Conservation (phyloP, 35 echinoderm and acorn worm species). For the Heliocidaris erythrogramma region DNA sequence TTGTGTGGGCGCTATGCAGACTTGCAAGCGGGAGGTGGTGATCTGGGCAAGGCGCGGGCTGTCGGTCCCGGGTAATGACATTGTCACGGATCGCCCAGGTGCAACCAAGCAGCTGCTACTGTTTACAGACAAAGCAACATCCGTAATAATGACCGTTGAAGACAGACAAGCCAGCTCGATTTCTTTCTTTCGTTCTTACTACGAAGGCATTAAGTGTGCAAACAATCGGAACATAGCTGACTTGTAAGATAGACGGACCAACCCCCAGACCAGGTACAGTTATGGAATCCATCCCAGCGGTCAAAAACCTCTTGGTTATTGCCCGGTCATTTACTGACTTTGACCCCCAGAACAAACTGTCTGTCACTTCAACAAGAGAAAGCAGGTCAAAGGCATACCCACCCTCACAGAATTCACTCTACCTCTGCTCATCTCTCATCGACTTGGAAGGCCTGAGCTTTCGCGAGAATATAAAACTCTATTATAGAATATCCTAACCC, state of each 20-base stretch:
- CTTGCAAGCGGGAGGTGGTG: neutral
- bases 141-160: constrained; percentile 53
- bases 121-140: constrained; percentile 55
- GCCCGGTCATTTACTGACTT: constrained; percentile 41
- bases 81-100: constrained; percentile 45
- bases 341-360: neutral
- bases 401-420: constrained; percentile 21
- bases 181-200: constrained; percentile 20
- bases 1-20: neutral
- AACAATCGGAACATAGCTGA: constrained; percentile 43
- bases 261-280: constrained; percentile 28
- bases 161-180: constrained; percentile 28
- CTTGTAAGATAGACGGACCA: constrained; percentile 19
- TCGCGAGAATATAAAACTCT: constrained; percentile 49
- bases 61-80: constrained; percentile 33
- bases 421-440: constrained; percentile 23
- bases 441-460: constrained; percentile 48
- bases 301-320: constrained; percentile 40
- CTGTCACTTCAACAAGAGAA: constrained; percentile 43
- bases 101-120: constrained; percentile 43
- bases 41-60: neutral
- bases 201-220: constrained; percentile 20
- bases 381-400: constrained; percentile 41
- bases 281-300: constrained; percentile 10
- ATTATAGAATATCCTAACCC: constrained; percentile 38